A percentile compares a stretch with the other conserved stretches of the same genome.
These are phyloP conservation scores for Australoheros scitulus DNA, from an alignment of 2,113 vertebrate genomes.

Conservation along the genomic window DNA sequence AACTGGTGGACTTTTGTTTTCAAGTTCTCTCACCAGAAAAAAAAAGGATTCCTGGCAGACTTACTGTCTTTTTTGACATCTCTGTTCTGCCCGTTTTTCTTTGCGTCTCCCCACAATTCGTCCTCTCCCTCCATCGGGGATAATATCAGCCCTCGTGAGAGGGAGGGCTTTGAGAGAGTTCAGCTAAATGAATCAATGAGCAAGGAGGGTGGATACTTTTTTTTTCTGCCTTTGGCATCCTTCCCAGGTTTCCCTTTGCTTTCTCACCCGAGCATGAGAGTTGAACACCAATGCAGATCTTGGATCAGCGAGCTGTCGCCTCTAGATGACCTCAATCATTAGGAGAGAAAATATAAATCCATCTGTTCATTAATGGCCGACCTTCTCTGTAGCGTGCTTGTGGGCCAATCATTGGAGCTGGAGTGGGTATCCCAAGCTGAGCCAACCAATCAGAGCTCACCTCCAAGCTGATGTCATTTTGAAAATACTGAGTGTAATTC, in stretches of 20 bases:
- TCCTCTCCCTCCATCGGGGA: conserved; percentile 52
- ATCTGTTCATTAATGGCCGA: conserved; percentile 59
- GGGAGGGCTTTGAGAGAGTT: conserved; percentile 57
- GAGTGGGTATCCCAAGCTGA: conserved; percentile 47
- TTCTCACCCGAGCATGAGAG: conserved; percentile 31
- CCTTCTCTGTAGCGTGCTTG: conserved; percentile 15
- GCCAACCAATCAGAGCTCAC: conserved; percentile 55
- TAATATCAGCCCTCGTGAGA: conserved; percentile 53
- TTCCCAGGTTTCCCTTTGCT: conserved; percentile 58
- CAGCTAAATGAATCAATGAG: conserved; percentile 61
- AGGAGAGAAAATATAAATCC: conserved; percentile 54
- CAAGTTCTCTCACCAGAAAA: conserved; percentile 3
- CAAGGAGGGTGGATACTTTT: conserved; percentile 28
- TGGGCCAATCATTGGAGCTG: conserved; percentile 45
- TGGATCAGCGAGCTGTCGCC: conserved; percentile 44
- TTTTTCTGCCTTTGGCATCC: conserved; percentile 34
- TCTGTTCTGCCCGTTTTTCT: conserved; percentile 45
- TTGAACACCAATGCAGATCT: conserved; percentile 33
- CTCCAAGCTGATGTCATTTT: conserved; percentile 39
- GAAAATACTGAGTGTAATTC: conserved; percentile 27
- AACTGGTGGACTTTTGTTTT: conserved; percentile 9
- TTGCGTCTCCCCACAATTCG: conserved; percentile 17
- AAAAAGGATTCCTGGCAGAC: conserved; percentile 21
- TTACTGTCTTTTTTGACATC: conserved; percentile 38
- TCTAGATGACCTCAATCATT: conserved; percentile 56